Evolutionary conservation across 1,140 invertebrate genomes (phyloP).

Genomic region (Carposina sasakii): DNA sequence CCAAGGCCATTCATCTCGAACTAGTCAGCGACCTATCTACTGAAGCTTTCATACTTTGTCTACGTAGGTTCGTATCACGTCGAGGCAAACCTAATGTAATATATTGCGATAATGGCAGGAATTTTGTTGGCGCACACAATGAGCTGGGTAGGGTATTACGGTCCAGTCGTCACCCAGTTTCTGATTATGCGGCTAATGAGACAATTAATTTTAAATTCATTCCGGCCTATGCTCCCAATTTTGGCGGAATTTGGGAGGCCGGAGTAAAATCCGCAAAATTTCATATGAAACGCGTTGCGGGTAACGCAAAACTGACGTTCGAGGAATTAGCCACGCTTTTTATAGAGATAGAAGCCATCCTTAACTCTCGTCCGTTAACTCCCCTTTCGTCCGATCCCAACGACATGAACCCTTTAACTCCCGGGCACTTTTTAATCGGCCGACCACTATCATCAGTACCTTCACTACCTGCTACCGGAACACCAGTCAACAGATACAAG

Average conservation of each 20-base stretch:
- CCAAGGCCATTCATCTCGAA: conserved; percentile 32
- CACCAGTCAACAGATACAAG: not conserved
- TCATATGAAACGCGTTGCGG: not conserved
- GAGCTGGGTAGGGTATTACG: not conserved
- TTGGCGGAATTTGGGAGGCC: not conserved
- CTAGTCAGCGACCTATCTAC: conserved; percentile 12
- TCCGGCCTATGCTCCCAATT: not conserved
- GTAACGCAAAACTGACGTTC: conserved; percentile 5
- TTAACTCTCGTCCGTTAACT: conserved; percentile 22
- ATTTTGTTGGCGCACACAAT: conserved; percentile 12
- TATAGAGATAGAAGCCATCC: conserved; percentile 11
- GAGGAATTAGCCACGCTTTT: conserved; percentile 17
- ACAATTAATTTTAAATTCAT: conserved; percentile 1
- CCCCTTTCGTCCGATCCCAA: not conserved
- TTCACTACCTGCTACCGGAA: not conserved
- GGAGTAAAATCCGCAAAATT: not conserved
- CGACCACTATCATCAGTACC: not conserved
- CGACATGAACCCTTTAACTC: not conserved
- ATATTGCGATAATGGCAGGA: conserved; percentile 16
- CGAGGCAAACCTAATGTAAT: conserved; percentile 6
- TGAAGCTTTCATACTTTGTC: conserved; percentile 9
- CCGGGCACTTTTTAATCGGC: conserved; percentile 5
- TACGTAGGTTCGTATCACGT: conserved; percentile 13
- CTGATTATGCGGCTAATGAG: not conserved
- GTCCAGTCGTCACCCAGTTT: not conserved